Conservation (phyloP, 2,888 invertebrate genomes). For the Sesia apiformis region DNA sequence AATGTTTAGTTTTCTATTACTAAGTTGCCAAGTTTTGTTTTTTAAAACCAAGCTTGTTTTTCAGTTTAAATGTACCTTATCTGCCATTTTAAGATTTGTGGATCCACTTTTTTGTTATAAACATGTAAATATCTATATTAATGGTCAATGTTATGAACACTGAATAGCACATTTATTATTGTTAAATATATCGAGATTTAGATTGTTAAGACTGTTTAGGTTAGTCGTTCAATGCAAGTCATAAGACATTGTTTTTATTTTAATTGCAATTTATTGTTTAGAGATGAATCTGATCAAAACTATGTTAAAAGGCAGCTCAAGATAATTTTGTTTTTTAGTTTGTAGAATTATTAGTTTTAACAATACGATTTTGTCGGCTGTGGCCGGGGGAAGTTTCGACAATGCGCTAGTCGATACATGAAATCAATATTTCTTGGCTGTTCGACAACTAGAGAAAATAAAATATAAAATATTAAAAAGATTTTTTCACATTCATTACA, state of each 20-base stretch:
- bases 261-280: constrained; percentile 12
- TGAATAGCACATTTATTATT: constrained; percentile 35
- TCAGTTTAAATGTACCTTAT: too few species aligned
- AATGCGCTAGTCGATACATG: too few species aligned
- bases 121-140: too few species aligned
- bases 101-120: too few species aligned
- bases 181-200: constrained; percentile 22
- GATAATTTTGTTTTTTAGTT: constrained; percentile 10
- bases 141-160: constrained; percentile 35
- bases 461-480: too few species aligned
- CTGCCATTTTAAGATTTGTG: too few species aligned
- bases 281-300: constrained; percentile 8
- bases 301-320: constrained; percentile 24
- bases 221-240: constrained; percentile 44
- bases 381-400: too few species aligned
- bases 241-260: constrained; percentile 15
- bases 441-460: too few species aligned
- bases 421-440: too few species aligned
- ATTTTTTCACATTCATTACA: too few species aligned
- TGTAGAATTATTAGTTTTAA: neutral
- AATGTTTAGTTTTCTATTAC: constrained; percentile 15
- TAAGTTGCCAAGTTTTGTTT: constrained; percentile 19
- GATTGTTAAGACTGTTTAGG: constrained; percentile 55
- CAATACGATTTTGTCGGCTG: too few species aligned
- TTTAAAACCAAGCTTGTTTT: too few species aligned